These are phyloP conservation scores for Pammene aurita DNA, from an alignment of 2,888 invertebrate species.

Conservation along the genomic window DNA sequence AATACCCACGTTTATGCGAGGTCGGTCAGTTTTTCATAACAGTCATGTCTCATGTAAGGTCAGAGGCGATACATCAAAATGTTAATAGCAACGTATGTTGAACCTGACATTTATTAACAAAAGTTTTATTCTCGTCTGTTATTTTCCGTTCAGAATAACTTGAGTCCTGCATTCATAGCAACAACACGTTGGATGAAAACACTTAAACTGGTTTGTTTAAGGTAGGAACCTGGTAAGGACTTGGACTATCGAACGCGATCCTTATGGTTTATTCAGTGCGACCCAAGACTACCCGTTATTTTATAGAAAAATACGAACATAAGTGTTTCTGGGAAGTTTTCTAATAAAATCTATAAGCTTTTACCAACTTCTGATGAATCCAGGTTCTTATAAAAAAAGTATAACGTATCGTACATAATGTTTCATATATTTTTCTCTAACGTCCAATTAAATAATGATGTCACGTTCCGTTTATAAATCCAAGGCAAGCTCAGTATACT, in stretches of 20 bases:
- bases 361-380: too few relatives aligned
- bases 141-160: background rate
- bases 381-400: too few relatives aligned
- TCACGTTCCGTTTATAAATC: too few relatives aligned
- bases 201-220: background rate
- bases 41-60: constrained; percentile 15
- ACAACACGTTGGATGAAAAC: background rate
- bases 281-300: background rate
- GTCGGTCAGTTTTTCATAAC: constrained; percentile 15
- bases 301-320: background rate
- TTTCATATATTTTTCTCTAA: too few relatives aligned
- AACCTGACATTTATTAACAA: constrained; percentile 1
- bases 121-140: background rate
- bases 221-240: too few relatives aligned
- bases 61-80: constrained; percentile 24
- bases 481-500: too few relatives aligned
- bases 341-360: too few relatives aligned
- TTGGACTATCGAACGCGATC: background rate
- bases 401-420: too few relatives aligned
- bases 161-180: background rate
- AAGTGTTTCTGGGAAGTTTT: too few relatives aligned
- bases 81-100: constrained; percentile 28
- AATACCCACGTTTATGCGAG: background rate
- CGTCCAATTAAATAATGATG: too few relatives aligned
- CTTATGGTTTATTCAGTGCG: constrained; percentile 35